A percentile compares a stretch with the other conserved stretches of the same genome.
phyloP scores from a whole-genome alignment of 2,113 vertebrate genomes.

The Rhizomys pruinosus region DNA sequence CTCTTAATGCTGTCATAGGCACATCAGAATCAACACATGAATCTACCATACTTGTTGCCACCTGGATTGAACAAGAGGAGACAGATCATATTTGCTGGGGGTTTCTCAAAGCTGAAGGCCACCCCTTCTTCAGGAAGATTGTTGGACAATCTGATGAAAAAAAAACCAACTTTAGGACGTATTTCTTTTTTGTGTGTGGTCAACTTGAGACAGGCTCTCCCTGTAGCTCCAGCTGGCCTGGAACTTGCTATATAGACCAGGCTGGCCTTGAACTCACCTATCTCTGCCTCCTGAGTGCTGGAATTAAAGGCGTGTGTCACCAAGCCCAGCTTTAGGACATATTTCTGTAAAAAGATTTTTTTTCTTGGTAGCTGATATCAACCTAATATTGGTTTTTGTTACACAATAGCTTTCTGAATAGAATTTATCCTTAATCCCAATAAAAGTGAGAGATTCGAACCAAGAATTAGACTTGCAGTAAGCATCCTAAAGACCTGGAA shows the following conservation, averaged over 20 bases:
- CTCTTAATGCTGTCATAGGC: background rate
- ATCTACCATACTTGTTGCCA: background rate
- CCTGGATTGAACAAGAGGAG: background rate
- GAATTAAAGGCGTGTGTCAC: too few relatives aligned
- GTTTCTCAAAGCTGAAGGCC: background rate
- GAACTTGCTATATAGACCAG: too few relatives aligned
- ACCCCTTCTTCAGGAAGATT: background rate
- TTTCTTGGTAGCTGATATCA: background rate
- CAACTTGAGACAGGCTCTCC: too few relatives aligned
- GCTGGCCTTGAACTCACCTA: too few relatives aligned
- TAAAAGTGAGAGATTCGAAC: background rate
- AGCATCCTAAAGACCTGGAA: background rate
- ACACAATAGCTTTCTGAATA: constrained; percentile 11
- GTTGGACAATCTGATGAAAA: background rate
- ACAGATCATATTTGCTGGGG: background rate
- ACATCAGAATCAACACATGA: background rate
- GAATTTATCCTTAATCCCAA: constrained; percentile 15
- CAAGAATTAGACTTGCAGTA: background rate
- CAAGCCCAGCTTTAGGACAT: background rate
- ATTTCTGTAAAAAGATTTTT: background rate
- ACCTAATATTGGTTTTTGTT: background rate
- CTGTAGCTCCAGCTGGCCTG: too few relatives aligned
- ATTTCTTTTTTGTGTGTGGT: too few relatives aligned
- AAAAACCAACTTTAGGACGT: background rate
- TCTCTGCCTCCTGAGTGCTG: too few relatives aligned